Percentiles rank a stretch among this genome's conserved stretches.
Conservation (phyloP, 2,113 vertebrate species). For the zebrafish (Danio rerio) region DNA sequence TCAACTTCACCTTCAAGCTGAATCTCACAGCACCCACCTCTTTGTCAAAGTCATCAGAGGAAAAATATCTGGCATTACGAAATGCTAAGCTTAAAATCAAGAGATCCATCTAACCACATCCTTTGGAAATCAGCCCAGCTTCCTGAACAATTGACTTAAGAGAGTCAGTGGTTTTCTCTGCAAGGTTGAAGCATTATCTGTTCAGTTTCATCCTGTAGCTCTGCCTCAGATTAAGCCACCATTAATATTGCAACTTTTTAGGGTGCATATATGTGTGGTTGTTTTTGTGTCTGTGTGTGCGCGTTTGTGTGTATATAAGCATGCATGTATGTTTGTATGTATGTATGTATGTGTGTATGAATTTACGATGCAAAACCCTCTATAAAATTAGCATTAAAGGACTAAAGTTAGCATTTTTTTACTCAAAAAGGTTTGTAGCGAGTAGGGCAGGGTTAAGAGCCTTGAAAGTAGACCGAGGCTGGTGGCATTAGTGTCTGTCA, state of each 20-base stretch:
- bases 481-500: no score
- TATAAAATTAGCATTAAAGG: no score
- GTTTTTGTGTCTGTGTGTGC: no score
- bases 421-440: no score
- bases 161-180: slow-evolving; percentile 18
- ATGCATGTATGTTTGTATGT: no score
- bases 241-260: background rate
- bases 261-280: no score
- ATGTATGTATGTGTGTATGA: no score
- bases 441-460: no score
- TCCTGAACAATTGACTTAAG: slow-evolving; percentile 20
- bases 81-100: slow-evolving; percentile 36
- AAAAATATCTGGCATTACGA: slow-evolving; percentile 37
- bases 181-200: slow-evolving; percentile 3
- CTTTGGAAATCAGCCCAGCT: slow-evolving; percentile 44
- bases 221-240: background rate
- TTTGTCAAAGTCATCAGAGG: background rate
- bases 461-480: no score
- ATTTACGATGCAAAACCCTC: no score
- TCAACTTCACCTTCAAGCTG: background rate
- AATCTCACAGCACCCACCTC: slow-evolving; percentile 1
- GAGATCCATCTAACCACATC: slow-evolving; percentile 30
- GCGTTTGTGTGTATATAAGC: no score
- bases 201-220: background rate
- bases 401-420: no score